Conservation (phyloP, 1,140 invertebrate genomes). For the Drosophila busckii region DNA sequence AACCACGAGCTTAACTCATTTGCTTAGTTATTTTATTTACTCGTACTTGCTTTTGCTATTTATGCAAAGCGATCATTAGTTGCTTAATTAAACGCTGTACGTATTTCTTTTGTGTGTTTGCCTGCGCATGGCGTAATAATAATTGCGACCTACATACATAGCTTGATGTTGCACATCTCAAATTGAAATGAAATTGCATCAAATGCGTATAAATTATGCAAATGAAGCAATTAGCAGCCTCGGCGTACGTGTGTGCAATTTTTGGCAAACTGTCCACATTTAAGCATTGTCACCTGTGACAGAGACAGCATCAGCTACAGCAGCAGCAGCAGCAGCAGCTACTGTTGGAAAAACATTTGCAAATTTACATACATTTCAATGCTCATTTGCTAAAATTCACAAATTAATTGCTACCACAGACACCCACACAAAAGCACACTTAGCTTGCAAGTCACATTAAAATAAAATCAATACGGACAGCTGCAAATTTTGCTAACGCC, state of each 20-base stretch:
- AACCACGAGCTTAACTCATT: too few relatives aligned
- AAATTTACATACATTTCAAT: conserved; percentile 66
- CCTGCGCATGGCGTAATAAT: conserved; percentile 4
- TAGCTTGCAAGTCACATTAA: not conserved
- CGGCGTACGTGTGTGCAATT: conserved; percentile 17
- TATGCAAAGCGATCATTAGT: conserved; percentile 62
- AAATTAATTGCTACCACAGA: conserved; percentile 58
- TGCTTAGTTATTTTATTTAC: conserved; percentile 44
- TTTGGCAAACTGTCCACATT: conserved; percentile 23
- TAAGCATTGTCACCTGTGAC: conserved; percentile 64
- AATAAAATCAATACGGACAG: conserved; percentile 27
- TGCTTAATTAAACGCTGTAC: conserved; percentile 63
- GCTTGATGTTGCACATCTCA: conserved; percentile 52
- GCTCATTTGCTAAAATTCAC: conserved; percentile 71
- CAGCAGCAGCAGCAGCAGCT: not conserved
- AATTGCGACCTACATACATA: conserved; percentile 3
- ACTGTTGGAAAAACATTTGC: conserved; percentile 40
- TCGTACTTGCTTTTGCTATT: too few relatives aligned
- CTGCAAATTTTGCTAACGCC: conserved; percentile 10
- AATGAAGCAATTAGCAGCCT: conserved; percentile 66
- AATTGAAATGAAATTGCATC: conserved; percentile 67
- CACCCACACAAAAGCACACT: conserved; percentile 5
- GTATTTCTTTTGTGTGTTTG: too few relatives aligned
- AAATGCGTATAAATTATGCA: conserved; percentile 65
- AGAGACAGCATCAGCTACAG: not conserved